Base-by-base conservation (phyloP, 2,797 vertebrate genomes). In the Melanotaenia trifasciata region DNA sequence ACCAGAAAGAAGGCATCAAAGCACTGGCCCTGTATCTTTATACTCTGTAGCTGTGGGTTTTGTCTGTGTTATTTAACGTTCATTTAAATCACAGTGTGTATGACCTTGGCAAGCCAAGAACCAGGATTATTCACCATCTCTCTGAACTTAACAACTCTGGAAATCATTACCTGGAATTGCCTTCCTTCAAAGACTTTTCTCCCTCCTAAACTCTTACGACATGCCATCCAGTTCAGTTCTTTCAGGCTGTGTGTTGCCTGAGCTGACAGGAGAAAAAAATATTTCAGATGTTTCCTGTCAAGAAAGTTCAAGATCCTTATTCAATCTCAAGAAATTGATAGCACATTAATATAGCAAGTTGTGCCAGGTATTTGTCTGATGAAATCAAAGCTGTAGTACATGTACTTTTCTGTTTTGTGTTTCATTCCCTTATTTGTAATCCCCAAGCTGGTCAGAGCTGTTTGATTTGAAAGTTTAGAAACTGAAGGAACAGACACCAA, bases 151-250 rank as follows among this genome's bases (percentile, higher is more conserved):
- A 77, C 85, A 69, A 69, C 76, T 90, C 91, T 94, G 92, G 92
- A 94, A 93, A 82, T 83, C 84, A 90, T 92, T 94, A 94, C 74
- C 83, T 82, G 81, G 84, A 84, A 83, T 78, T 84, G 80, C 87
- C 78, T 61, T 53, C 67, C 85, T 87, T 93, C 63, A 80, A 84
- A 92, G 80, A 79, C 78, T 71, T 65, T 71, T 57, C 43, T 33
- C 24, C n/a, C 45, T 64, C 59, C 58, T 32, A 20, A 64, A 74
- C 50, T 59, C 72, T 62, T 61, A 72, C 61, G 73, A 79, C 79
- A 82, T 74, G 72, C 67, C 78, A 53, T 54, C 62, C 9, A 24
- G 35, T 76, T 82, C 16, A 18, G 22, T 71, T 72, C 70, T 53
- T 74, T 33, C 36, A 26, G 67, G 62, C 45, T 26, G 24, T 63